Conservation (phyloP, 2,888 invertebrate species). For the Pseudococcus jackbeardsleyi region DNA sequence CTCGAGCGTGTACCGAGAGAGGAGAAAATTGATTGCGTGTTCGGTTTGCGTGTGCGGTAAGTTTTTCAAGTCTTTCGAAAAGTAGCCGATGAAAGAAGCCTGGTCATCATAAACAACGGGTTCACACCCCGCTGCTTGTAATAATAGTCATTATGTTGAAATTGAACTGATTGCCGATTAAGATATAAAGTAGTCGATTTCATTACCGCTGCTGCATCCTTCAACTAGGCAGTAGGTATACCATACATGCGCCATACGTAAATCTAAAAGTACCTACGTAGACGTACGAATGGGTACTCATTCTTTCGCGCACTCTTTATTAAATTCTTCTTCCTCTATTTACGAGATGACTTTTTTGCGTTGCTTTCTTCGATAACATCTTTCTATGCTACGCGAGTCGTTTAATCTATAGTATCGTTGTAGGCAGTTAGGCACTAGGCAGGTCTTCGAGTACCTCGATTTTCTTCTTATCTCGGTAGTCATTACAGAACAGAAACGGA, state of each 20-base stretch:
- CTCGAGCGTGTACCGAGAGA: constrained; percentile 49
- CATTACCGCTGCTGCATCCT: constrained; percentile 35
- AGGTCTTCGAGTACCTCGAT: too few species aligned
- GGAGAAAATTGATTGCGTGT: constrained; percentile 61
- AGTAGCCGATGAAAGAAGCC: constrained; percentile 63
- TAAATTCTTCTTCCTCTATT: neutral
- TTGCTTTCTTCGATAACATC: too few species aligned
- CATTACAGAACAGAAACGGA: too few species aligned
- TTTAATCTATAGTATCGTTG: neutral
- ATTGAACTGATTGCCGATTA: constrained; percentile 63
- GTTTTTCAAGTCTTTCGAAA: constrained; percentile 42
- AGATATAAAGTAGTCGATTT: constrained; percentile 63
- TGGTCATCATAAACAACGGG: constrained; percentile 59
- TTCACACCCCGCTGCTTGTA: constrained; percentile 63
- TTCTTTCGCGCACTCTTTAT: neutral
- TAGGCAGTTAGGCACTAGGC: too few species aligned
- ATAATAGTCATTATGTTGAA: constrained; percentile 63
- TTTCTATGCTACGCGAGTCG: too few species aligned
- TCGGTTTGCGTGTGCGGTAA: constrained; percentile 59
- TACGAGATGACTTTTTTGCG: neutral
- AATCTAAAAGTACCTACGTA: neutral
- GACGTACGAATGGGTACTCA: neutral
- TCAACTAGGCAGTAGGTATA: neutral
- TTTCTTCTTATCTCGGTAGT: too few species aligned
- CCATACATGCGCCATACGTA: too few species aligned